These are phyloP conservation scores for Zapus hudsonius DNA, from an alignment of 2,113 vertebrate species.

Conservation along the genomic window DNA sequence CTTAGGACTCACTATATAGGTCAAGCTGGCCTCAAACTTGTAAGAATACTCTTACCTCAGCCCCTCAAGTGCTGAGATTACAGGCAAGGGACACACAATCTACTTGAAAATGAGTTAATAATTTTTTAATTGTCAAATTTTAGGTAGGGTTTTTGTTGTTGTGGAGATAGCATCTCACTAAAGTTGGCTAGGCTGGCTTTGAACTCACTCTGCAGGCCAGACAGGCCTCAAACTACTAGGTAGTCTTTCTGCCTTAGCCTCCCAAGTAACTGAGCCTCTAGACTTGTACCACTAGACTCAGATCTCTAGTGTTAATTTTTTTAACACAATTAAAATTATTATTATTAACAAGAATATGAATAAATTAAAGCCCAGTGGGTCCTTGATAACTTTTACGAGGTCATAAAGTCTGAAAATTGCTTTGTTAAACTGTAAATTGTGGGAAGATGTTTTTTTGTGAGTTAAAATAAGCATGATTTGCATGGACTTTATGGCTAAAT, in stretches of 20 bases:
- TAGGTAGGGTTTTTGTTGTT: no score
- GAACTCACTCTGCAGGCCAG: no score
- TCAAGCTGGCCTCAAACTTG: not conserved
- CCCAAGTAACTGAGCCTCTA: no score
- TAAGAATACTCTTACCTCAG: not conserved
- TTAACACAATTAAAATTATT: not conserved
- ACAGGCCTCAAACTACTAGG: no score
- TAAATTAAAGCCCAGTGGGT: not conserved
- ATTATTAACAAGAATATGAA: not conserved
- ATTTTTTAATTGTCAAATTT: not conserved
- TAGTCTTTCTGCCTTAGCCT: not conserved
- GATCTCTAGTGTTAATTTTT: not conserved
- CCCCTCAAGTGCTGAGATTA: not conserved
- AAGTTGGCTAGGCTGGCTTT: no score
- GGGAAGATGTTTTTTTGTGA: not conserved
- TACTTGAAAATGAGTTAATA: slow-evolving; percentile 27
- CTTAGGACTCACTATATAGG: not conserved
- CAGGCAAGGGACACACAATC: not conserved
- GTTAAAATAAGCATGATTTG: not conserved
- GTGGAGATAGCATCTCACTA: no score
- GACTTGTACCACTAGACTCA: no score
- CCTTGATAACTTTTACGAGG: slow-evolving; percentile 12
- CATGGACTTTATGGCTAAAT: not conserved
- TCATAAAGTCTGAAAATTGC: not conserved
- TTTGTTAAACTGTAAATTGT: not conserved